Base-by-base conservation (phyloP, 2,888 invertebrate genomes). In the Yponomeuta malinellus region DNA sequence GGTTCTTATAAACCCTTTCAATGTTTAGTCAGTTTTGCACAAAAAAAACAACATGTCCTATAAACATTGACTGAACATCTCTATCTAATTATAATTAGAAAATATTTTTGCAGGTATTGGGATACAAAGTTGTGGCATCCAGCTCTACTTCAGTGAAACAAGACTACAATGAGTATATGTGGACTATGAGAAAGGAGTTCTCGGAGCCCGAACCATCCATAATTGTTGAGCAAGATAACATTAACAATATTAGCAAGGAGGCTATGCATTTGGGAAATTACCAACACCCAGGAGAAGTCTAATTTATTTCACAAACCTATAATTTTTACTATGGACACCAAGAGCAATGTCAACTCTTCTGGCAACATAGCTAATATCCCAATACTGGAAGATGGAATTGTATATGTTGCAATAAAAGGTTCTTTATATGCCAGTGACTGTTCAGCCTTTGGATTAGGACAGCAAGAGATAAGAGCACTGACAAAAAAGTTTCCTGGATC, bases 141-240 rank as follows among this genome's bases (percentile, higher is more conserved):
- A 96, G 97, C 74, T 96, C 96, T 71, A 96, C 96, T 71, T 95
- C 96, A 74, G 96, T 97, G 37, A 96, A 96, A 85, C 96, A 96
- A 87, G 96, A 97, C 83, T 96, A 96, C 83, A 96, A 96, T 93
- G 97, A 97, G 84, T 97, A 97, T 80, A 97, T 97, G 96, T 97
- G 97, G 97, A 97, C 97, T 88, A 96, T 97, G 96, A 95, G 97
- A 93, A 96, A 96, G 85, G 97, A 97, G 78, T 97, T 97, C 85
- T 93, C 95, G 65, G 96, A 96, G 80, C 97, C 96, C 71, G 97
- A 97, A 85, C 97, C 97, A 37, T 93, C 93, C 65, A 90, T 94
- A 71, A 87, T 93, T 78, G 93, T 94, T 73, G 94, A 94, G 73
- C 93, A 93, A 79, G 94, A 94, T 76, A 94, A 94, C 79, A 90